phyloP scores from a whole-genome alignment of 1,140 invertebrate species.

The Babylonia areolata region DNA sequence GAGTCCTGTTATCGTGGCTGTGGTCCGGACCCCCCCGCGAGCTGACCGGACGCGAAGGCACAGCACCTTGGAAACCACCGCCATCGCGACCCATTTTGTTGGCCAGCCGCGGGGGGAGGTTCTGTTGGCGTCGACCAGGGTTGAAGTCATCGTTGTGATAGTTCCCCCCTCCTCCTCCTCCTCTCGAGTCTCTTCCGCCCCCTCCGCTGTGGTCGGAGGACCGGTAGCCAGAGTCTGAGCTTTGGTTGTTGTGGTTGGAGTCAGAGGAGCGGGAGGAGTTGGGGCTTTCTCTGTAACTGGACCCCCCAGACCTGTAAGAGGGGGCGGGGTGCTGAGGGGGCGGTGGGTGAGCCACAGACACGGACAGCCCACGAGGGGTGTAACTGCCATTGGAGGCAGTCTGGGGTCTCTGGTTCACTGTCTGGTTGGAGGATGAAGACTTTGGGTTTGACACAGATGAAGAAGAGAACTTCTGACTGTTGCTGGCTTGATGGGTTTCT shows the following conservation, averaged over 20 bases:
- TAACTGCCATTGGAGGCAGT: not conserved
- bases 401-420: not conserved
- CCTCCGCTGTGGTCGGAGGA: slow-evolving; percentile 12
- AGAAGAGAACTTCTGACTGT: not conserved
- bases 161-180: not conserved
- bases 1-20: not conserved
- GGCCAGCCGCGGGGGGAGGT: slow-evolving; percentile 43
- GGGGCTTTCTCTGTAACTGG: not conserved
- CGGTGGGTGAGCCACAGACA: not conserved
- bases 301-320: not conserved
- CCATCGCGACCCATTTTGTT: slow-evolving; percentile 30
- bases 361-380: not conserved
- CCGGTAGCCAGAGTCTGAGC: slow-evolving; percentile 2
- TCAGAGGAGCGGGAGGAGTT: not conserved
- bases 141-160: not conserved
- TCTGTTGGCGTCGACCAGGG: slow-evolving; percentile 27
- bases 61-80: not conserved
- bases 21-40: not conserved
- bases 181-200: not conserved
- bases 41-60: not conserved
- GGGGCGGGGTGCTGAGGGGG: not conserved
- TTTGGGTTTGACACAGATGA: not conserved
- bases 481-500: not conserved
- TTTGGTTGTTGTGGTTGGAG: not conserved
- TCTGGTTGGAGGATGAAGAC: not conserved